Base-by-base conservation (phyloP, 2,797 vertebrate species). In the Lateolabrax maculatus region DNA sequence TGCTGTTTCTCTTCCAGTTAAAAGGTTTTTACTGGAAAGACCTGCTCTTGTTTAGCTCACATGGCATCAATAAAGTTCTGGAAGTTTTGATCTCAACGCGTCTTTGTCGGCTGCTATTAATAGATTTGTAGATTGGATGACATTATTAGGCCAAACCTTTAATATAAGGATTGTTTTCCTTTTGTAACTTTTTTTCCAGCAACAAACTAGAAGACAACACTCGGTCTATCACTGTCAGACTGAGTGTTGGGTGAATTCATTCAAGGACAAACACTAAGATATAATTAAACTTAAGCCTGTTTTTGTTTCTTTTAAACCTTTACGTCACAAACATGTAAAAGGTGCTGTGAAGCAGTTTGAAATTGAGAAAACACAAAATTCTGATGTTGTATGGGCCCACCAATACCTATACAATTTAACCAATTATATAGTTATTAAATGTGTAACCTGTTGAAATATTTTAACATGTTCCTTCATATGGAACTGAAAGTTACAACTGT, bases 1-100 rank as follows among this genome's bases (percentile, higher is more conserved):
- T 92, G 87, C 84, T 64, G 71, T 86, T 88, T 52, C 75, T 89
- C 84, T 88, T 87, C 86, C 87, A 90, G 83, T 82, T 79, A n/a
- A 62, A 83, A 52, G 64, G 60, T 90, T 90, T 86, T 87, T 87
- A 91, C 77, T 68, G 72, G 80, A 44, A 53, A 83, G 67, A 87
- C 39, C 76, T 86, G 79, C 78, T 90, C 68, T 80, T 86, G 79
- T 91, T 81, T 61, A 87, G 76, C 75, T 86, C 80, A 87, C 75
- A 73, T 81, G 25, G 70, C 81, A 90, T 89, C 89, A 94, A 93
- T 94, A 95, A 95, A 94, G 85, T 82, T 92, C 86, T 92, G 90
- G 87, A 94, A 86, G 87, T 91, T 94, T 94, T 93, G 83, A 93
- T 77, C 81, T 81, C 77, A 75, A 27, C 23, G 74, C 10, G 65